phyloP scores from a whole-genome alignment of 2,888 invertebrate species.

The Ophion costatus region DNA sequence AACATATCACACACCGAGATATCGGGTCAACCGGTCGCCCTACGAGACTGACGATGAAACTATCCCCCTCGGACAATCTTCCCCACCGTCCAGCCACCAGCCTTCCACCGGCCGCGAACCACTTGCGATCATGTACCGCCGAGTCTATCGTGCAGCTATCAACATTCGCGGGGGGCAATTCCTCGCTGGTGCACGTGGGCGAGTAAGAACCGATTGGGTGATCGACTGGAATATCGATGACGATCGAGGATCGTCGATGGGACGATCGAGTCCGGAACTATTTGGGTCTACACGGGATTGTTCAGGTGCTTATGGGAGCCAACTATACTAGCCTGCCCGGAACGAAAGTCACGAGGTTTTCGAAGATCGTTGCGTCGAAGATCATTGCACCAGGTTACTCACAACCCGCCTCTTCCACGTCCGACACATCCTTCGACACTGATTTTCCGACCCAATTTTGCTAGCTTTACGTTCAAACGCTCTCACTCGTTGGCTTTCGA shows the following conservation, averaged over 20 bases:
- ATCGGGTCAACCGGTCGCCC: constrained; percentile 37
- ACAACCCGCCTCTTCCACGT: constrained; percentile 66
- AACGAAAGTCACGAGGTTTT: background rate
- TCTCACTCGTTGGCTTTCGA: background rate
- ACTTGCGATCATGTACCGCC: background rate
- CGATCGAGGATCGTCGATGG: too few relatives aligned
- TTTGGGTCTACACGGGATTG: background rate
- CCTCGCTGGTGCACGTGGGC: background rate
- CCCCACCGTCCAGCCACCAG: background rate
- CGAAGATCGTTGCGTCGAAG: background rate
- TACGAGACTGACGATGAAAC: background rate
- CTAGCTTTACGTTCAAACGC: background rate
- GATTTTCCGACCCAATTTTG: background rate
- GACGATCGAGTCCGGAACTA: background rate
- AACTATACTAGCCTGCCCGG: background rate
- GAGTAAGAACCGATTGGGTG: background rate
- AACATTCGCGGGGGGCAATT: background rate
- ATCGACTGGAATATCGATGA: too few relatives aligned
- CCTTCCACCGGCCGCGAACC: too few relatives aligned
- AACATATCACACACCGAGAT: constrained; percentile 86
- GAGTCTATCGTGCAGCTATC: background rate
- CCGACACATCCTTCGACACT: constrained; percentile 65
- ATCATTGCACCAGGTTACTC: constrained; percentile 63
- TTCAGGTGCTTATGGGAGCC: background rate
- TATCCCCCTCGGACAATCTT: background rate